Evolutionary conservation across 2,113 vertebrate genomes (phyloP).

Genomic region (Nannospalax galili): DNA sequence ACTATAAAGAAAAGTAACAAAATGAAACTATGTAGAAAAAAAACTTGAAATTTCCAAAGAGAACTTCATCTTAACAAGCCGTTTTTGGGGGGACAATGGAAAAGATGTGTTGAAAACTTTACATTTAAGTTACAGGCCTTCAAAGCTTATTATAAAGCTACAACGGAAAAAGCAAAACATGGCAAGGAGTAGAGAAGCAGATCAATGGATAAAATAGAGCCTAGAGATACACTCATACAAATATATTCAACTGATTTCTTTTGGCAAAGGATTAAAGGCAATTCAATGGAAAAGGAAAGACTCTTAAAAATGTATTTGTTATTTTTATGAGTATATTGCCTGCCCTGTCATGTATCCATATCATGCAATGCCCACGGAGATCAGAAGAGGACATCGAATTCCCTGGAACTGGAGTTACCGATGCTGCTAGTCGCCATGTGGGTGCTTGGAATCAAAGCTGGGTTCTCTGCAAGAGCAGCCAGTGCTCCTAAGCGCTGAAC

Average conservation of each 20-base stretch:
- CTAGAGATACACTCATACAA: neutral
- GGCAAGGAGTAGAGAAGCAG: neutral
- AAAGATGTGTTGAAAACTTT: neutral
- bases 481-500: too few species aligned
- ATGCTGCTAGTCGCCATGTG: too few species aligned
- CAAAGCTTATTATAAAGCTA: neutral
- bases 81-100: neutral
- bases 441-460: too few species aligned
- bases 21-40: neutral
- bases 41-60: neutral
- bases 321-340: too few species aligned
- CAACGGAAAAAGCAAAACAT: neutral
- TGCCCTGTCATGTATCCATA: too few species aligned
- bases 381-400: too few species aligned
- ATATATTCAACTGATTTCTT: neutral
- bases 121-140: neutral
- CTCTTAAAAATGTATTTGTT: too few species aligned
- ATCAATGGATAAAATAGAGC: neutral
- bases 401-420: too few species aligned
- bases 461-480: too few species aligned
- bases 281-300: neutral
- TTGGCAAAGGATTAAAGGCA: neutral
- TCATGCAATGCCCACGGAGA: too few species aligned
- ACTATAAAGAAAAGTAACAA: neutral
- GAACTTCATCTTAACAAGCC: neutral